Percentiles rank a stretch among this genome's conserved stretches.
Conservation (phyloP, 2,113 vertebrate genomes). For the Cardinalis cardinalis region DNA sequence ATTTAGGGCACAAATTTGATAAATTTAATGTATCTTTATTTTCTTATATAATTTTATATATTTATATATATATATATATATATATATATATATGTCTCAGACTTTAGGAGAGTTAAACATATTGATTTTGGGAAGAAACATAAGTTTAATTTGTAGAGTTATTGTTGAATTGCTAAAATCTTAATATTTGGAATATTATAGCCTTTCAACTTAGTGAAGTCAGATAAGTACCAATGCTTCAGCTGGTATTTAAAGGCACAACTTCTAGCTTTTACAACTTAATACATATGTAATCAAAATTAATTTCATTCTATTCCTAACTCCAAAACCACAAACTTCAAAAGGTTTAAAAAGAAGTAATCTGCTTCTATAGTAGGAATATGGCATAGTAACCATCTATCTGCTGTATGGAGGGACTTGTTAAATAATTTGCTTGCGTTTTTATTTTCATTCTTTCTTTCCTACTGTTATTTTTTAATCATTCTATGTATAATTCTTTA, state of each 20-base stretch:
- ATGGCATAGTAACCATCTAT: slow-evolving; percentile 10
- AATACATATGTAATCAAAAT: slow-evolving; percentile 34
- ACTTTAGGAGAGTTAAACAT: background rate
- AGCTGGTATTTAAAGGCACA: slow-evolving; percentile 25
- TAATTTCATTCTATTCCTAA: slow-evolving; percentile 29
- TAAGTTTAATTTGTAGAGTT: background rate
- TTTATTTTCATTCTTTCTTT: slow-evolving; percentile 32
- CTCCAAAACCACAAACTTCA: slow-evolving; percentile 45
- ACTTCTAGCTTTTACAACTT: slow-evolving; percentile 16
- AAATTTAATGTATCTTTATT: background rate
- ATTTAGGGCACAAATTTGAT: background rate
- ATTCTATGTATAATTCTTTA: slow-evolving; percentile 62
- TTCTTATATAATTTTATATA: background rate
- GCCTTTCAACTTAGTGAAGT: background rate
- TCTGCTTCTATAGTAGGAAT: background rate
- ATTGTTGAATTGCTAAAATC: background rate
- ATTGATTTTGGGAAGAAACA: background rate
- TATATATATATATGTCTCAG: background rate
- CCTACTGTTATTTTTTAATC: background rate
- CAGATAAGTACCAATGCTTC: background rate
- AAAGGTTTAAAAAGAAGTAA: slow-evolving; percentile 19
- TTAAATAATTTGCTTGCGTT: slow-evolving; percentile 62
- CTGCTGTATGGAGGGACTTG: slow-evolving; percentile 39
- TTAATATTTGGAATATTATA: background rate
- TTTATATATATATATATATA: background rate